Evolutionary conservation across 2,113 vertebrate species (phyloP).

Genomic region (Clarias magur): DNA sequence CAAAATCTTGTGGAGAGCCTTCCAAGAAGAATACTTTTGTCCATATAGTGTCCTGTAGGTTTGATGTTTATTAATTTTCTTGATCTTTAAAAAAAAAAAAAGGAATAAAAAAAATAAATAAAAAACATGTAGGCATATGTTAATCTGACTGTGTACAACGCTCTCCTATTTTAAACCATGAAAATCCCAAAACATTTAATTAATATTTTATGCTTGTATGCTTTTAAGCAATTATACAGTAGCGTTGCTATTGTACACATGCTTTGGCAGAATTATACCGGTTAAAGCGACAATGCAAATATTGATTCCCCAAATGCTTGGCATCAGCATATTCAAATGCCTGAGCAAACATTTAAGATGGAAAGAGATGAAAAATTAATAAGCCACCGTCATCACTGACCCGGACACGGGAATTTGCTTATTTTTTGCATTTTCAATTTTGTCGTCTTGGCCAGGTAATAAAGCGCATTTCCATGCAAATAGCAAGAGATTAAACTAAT

Average conservation of each 20-base stretch:
- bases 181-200: not conserved
- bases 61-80: not conserved
- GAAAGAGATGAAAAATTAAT: constrained; percentile 66
- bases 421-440: constrained; percentile 64
- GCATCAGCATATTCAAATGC: constrained; percentile 67
- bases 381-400: constrained; percentile 50
- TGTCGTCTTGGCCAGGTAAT: constrained; percentile 60
- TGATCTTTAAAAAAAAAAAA: no score
- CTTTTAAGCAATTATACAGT: not conserved
- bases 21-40: no score
- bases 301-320: constrained; percentile 63
- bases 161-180: not conserved
- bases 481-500: constrained; percentile 38
- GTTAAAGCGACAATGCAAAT: constrained; percentile 57
- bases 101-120: no score
- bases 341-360: constrained; percentile 64
- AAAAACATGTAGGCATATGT: not conserved
- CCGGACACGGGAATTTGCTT: constrained; percentile 59
- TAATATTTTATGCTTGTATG: not conserved
- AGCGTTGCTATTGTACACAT: no score
- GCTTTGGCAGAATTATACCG: not conserved
- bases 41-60: no score
- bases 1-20: no score
- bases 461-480: constrained; percentile 66
- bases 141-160: not conserved